These are phyloP conservation scores for Lophius piscatorius DNA, from an alignment of 2,113 vertebrate genomes.

Conservation along the genomic window DNA sequence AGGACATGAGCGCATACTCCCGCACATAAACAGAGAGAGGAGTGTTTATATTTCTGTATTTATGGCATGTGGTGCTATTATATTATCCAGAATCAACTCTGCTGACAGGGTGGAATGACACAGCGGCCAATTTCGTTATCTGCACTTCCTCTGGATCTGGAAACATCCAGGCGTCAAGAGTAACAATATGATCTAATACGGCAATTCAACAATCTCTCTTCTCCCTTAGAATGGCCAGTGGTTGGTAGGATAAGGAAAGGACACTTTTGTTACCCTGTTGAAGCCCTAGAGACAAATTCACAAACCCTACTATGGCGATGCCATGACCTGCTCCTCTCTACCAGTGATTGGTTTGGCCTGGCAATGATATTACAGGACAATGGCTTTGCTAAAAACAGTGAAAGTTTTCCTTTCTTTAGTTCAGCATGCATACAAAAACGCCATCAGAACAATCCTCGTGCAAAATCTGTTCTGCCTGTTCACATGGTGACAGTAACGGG, in stretches of 20 bases:
- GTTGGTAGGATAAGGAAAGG: constrained; percentile 19
- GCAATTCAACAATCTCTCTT: constrained; percentile 7
- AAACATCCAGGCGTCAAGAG: constrained; percentile 30
- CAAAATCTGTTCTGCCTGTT: too few species aligned
- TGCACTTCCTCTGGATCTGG: constrained; percentile 12
- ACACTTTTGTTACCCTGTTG: neutral
- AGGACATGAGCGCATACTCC: constrained; percentile 20
- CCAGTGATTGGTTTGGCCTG: too few species aligned
- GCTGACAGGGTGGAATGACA: constrained; percentile 47
- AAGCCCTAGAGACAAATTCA: too few species aligned
- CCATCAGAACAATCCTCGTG: too few species aligned
- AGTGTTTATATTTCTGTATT: constrained; percentile 44
- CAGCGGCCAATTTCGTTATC: constrained; percentile 49
- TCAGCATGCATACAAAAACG: too few species aligned
- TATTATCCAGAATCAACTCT: constrained; percentile 20
- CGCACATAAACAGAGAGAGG: constrained; percentile 25
- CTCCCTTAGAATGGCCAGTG: neutral
- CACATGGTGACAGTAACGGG: too few species aligned
- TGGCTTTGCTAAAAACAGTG: too few species aligned
- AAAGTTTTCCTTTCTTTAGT: too few species aligned
- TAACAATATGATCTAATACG: too few species aligned
- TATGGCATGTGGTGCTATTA: constrained; percentile 30
- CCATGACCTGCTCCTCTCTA: too few species aligned
- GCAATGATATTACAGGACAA: too few species aligned
- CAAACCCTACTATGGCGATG: too few species aligned